A percentile compares a stretch with the other conserved stretches of the same genome.
Evolutionary conservation across 2,113 vertebrate genomes (phyloP).

Genomic region (Serilophus lunatus): DNA sequence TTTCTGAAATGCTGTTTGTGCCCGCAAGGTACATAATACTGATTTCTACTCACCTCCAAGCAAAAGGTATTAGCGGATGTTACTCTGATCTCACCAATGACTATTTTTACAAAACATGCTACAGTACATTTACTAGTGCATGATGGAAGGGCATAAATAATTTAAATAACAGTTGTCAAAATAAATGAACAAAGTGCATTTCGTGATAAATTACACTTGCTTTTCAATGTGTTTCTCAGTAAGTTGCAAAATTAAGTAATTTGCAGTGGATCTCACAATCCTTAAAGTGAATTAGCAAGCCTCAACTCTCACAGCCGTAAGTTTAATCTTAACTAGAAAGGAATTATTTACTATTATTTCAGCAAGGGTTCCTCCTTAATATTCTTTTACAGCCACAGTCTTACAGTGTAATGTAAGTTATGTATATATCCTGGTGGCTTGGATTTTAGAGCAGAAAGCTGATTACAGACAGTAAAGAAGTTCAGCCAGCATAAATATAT

Average conservation of each 20-base stretch:
- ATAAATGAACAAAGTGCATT: slow-evolving; percentile 61
- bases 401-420: slow-evolving; percentile 5
- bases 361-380: not conserved
- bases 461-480: slow-evolving; percentile 9
- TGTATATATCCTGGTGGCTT: not conserved
- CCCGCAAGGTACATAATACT: not conserved
- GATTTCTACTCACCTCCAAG: slow-evolving; percentile 4
- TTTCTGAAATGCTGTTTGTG: not conserved
- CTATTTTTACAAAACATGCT: slow-evolving; percentile 45
- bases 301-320: slow-evolving; percentile 26
- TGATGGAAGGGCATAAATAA: slow-evolving; percentile 53
- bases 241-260: slow-evolving; percentile 53
- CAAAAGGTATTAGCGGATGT: not conserved
- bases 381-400: not conserved
- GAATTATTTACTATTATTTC: slow-evolving; percentile 46
- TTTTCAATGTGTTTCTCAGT: slow-evolving; percentile 55
- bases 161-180: slow-evolving; percentile 66
- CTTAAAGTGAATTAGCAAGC: slow-evolving; percentile 58
- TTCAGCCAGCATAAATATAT: not conserved
- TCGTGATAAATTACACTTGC: slow-evolving; percentile 58
- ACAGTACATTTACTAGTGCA: slow-evolving; percentile 27
- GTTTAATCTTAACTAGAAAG: slow-evolving; percentile 53
- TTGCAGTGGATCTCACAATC: slow-evolving; percentile 38
- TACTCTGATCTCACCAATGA: slow-evolving; percentile 27
- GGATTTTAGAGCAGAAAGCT: slow-evolving; percentile 17